A percentile compares a stretch with the other conserved stretches of the same genome.
Evolutionary conservation across 1,140 invertebrate genomes (phyloP).

Genomic region (Armadillidium nasatum): DNA sequence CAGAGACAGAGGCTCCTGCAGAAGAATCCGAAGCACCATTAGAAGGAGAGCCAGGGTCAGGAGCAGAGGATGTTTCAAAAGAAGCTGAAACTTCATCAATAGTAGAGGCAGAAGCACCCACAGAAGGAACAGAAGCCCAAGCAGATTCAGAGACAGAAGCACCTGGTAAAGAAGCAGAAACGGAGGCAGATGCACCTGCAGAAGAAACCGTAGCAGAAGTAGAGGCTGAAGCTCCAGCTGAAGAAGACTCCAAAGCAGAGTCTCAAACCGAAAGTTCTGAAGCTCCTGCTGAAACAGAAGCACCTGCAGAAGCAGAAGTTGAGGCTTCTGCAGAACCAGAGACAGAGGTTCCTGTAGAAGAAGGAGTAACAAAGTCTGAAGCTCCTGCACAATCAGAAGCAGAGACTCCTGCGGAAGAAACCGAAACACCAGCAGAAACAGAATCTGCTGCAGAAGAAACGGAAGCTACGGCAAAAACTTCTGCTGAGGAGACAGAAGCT

Average conservation of each 20-base stretch:
- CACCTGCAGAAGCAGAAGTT: background rate
- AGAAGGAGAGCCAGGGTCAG: background rate
- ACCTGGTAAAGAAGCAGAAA: background rate
- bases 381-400: background rate
- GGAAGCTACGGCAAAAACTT: no score
- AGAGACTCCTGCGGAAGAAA: background rate
- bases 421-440: background rate
- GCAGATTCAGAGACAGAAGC: background rate
- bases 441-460: no score
- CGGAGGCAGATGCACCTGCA: background rate
- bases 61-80: no score
- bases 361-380: no score
- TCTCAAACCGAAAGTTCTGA: background rate
- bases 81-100: background rate
- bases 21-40: background rate
- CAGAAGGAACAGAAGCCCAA: background rate
- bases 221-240: background rate
- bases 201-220: background rate
- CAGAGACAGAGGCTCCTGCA: background rate
- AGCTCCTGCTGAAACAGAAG: background rate
- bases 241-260: background rate
- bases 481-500: no score
- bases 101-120: background rate
- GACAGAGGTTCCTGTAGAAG: background rate
- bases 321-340: background rate